Conservation (phyloP, 1,140 invertebrate genomes). For the Thaumatotibia leucotreta region DNA sequence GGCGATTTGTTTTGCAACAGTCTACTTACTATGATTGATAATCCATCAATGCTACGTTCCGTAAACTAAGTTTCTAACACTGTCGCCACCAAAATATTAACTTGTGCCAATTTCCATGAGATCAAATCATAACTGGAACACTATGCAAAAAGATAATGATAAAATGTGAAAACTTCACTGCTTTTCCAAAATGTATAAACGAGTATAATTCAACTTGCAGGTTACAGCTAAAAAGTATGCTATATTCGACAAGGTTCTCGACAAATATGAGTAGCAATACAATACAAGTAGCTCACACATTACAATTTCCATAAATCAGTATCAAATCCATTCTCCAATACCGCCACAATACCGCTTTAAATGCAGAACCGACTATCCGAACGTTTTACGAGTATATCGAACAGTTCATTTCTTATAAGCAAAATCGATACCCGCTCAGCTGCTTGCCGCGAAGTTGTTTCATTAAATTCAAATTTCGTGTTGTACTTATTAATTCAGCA, state of each 20-base stretch:
- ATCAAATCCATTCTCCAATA: not conserved
- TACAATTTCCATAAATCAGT: not conserved
- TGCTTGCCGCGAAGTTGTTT: slow-evolving; percentile 71
- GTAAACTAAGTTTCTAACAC: too few species aligned
- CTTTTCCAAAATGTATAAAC: too few species aligned
- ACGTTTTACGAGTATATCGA: slow-evolving; percentile 10
- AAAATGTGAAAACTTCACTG: too few species aligned
- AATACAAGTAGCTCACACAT: not conserved
- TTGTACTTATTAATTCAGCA: slow-evolving; percentile 77
- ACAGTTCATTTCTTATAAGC: slow-evolving; percentile 49
- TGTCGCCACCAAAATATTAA: too few species aligned
- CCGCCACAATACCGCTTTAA: not conserved
- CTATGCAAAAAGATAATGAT: too few species aligned
- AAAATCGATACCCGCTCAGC: slow-evolving; percentile 66
- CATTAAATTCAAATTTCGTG: slow-evolving; percentile 78
- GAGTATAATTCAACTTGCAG: too few species aligned
- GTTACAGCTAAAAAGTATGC: too few species aligned
- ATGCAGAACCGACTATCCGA: slow-evolving; percentile 1
- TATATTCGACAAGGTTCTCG: not conserved
- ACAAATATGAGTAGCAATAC: not conserved
- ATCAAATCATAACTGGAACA: too few species aligned
- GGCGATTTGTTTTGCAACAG: too few species aligned
- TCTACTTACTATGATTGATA: too few species aligned
- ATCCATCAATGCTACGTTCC: too few species aligned
- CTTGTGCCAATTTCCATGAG: too few species aligned